These are phyloP conservation scores for Homalodisca vitripennis DNA, from an alignment of 1,140 invertebrate species.

Conservation along the genomic window DNA sequence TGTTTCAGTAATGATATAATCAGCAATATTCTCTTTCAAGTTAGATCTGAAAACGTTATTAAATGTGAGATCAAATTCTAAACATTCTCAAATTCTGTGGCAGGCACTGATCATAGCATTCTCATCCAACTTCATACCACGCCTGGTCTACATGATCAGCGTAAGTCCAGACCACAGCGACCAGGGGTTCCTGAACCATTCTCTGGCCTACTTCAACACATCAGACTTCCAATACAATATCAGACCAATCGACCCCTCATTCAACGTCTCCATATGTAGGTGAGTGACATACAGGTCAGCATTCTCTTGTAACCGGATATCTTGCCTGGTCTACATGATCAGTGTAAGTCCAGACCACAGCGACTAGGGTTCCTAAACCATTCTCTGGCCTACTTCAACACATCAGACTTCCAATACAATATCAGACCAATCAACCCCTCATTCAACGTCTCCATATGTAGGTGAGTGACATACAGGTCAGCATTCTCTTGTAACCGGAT, in stretches of 20 bases:
- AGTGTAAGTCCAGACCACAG: constrained; percentile 58
- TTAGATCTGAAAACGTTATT: too few relatives aligned
- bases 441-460: constrained; percentile 57
- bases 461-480: constrained; percentile 51
- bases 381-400: constrained; percentile 80
- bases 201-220: constrained; percentile 78
- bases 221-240: constrained; percentile 60
- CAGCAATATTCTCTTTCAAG: too few relatives aligned
- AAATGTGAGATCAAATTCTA: too few relatives aligned
- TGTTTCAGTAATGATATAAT: too few relatives aligned
- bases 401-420: constrained; percentile 61
- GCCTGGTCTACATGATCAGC: constrained; percentile 74
- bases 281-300: too few relatives aligned
- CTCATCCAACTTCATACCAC: constrained; percentile 96
- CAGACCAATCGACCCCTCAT: constrained; percentile 48
- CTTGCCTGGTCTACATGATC: constrained; percentile 79
- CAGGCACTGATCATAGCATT: constrained; percentile 98
- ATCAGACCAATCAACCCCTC: constrained; percentile 49
- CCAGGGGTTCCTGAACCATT: constrained; percentile 79
- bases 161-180: constrained; percentile 62
- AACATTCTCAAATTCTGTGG: constrained; percentile 42
- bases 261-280: constrained; percentile 60
- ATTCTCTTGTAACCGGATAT: constrained; percentile 97
- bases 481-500: too few relatives aligned
- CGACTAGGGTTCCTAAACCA: constrained; percentile 80